A percentile compares a stretch with the other conserved stretches of the same genome.
Conservation (phyloP, 2,113 vertebrate genomes). For the Rhynchomys soricoides region DNA sequence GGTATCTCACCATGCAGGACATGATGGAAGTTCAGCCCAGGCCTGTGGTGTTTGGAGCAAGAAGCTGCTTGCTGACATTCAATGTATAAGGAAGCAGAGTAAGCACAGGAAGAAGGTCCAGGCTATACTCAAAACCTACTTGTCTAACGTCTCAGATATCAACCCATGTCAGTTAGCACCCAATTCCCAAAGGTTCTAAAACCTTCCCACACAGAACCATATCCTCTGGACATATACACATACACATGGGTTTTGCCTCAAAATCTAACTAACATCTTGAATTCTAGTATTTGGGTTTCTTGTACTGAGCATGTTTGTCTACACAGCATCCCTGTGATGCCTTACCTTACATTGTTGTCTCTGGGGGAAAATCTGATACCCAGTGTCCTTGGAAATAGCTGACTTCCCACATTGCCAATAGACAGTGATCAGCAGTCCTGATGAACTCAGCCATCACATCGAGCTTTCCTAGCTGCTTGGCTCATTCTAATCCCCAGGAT, state of each 20-base stretch:
- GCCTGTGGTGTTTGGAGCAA: not conserved
- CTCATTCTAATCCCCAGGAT: not conserved
- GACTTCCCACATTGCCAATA: not conserved
- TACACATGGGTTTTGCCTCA: not conserved
- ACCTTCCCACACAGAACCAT: too few relatives aligned
- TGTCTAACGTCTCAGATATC: not conserved
- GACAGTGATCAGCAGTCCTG: constrained; percentile 29
- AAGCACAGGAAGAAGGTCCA: not conserved
- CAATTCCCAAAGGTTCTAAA: too few relatives aligned
- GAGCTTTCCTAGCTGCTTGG: not conserved
- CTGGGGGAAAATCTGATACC: not conserved
- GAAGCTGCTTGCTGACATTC: not conserved
- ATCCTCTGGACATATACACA: fast-evolving
- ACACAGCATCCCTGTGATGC: not conserved
- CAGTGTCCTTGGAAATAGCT: constrained; percentile 31
- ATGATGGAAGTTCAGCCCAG: too few relatives aligned
- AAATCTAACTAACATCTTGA: not conserved
- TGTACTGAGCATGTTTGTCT: not conserved
- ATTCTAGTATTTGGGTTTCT: not conserved
- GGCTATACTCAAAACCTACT: not conserved
- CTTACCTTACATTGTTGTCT: not conserved
- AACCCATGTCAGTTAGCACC: too few relatives aligned
- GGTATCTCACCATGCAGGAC: not conserved
- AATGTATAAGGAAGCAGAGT: not conserved
- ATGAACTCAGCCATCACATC: not conserved